These are phyloP conservation scores for Formica exsecta DNA, from an alignment of 1,140 invertebrate species.

Conservation along the genomic window DNA sequence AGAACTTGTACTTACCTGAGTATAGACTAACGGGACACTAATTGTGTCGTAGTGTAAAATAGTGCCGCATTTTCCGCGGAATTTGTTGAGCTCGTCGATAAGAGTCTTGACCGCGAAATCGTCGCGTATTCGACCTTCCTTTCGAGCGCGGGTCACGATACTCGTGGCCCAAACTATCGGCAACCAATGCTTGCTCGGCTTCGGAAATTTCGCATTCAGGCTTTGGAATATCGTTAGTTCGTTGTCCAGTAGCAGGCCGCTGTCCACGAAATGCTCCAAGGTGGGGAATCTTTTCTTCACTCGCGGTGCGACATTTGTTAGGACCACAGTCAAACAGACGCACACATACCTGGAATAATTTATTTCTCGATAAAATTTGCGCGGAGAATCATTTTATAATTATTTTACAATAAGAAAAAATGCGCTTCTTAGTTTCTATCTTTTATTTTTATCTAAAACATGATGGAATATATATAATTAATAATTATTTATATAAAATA, in stretches of 20 bases:
- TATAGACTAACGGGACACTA: constrained; percentile 97
- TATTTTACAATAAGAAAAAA: background rate
- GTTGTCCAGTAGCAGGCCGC: constrained; percentile 95
- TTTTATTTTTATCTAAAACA: background rate
- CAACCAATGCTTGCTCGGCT: constrained; percentile 97
- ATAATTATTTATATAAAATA: background rate
- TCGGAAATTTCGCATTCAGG: constrained; percentile 93
- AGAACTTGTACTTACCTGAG: constrained; percentile 87
- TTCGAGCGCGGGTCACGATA: constrained; percentile 94
- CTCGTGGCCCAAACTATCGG: constrained; percentile 97
- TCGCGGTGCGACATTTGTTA: constrained; percentile 94
- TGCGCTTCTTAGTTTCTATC: background rate
- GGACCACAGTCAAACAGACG: constrained; percentile 93
- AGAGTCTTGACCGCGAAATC: constrained; percentile 97
- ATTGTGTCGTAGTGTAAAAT: constrained; percentile 96
- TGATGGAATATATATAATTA: background rate
- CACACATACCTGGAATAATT: constrained; percentile 89
- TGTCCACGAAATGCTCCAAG: constrained; percentile 94
- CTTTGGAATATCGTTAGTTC: constrained; percentile 93
- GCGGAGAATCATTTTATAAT: background rate
- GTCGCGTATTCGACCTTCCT: constrained; percentile 96
- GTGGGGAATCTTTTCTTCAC: constrained; percentile 97
- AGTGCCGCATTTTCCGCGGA: constrained; percentile 93
- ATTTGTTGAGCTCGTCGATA: constrained; percentile 96
- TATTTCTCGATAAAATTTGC: background rate